Conservation (phyloP, 1,140 invertebrate species). For the Tribolium madens region DNA sequence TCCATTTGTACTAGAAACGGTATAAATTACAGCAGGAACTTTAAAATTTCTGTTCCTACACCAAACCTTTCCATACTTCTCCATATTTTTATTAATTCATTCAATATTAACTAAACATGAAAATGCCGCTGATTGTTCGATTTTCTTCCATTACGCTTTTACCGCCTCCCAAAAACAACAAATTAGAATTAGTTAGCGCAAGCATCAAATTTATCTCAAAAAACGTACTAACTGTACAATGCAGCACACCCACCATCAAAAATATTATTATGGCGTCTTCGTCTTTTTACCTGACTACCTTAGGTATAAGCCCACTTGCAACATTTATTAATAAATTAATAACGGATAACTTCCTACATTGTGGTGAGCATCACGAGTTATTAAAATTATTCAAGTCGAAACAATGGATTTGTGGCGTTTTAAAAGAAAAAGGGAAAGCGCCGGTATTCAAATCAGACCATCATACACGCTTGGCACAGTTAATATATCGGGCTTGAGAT, state of each 20-base stretch:
- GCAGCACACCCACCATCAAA: background rate
- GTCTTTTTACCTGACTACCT: background rate
- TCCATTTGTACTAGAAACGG: constrained; percentile 38
- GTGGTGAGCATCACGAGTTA: constrained; percentile 1
- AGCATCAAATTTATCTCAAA: background rate
- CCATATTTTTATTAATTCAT: constrained; percentile 8
- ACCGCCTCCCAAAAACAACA: background rate
- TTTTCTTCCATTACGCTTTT: constrained; percentile 16
- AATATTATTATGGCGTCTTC: background rate
- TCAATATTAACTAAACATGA: background rate
- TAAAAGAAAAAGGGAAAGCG: constrained; percentile 27
- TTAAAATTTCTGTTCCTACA: constrained; percentile 10
- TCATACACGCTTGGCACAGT: background rate
- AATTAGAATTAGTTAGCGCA: too few species aligned
- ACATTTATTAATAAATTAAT: constrained; percentile 25
- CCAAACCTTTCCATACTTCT: constrained; percentile 11
- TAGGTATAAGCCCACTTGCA: background rate
- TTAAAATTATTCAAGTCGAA: constrained; percentile 13
- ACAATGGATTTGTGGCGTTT: constrained; percentile 19
- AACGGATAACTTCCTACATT: constrained; percentile 3
- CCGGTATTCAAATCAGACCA: background rate
- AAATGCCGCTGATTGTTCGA: constrained; percentile 15
- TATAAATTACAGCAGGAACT: constrained; percentile 26
- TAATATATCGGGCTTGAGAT: background rate
- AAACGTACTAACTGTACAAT: too few species aligned